Evolutionary conservation across 2,888 invertebrate species (phyloP).

Genomic region (Macrosiphum euphorbiae): DNA sequence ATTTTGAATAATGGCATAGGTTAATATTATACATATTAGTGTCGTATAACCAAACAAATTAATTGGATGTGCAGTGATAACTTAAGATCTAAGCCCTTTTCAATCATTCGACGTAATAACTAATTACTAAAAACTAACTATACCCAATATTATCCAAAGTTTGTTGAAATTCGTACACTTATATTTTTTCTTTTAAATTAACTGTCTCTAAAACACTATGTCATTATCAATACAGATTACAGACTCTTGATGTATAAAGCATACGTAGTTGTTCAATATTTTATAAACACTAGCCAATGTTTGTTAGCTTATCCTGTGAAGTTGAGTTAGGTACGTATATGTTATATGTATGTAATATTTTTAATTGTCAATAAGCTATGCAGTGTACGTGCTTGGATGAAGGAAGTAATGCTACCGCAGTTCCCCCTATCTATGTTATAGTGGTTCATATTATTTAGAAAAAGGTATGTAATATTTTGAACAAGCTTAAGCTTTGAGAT

Average conservation of each 20-base stretch:
- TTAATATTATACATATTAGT: background rate
- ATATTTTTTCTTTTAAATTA: background rate
- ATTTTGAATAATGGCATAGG: background rate
- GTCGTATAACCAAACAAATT: background rate
- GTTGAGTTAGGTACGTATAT: background rate
- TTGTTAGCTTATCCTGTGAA: background rate
- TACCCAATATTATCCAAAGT: background rate
- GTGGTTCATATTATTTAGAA: background rate
- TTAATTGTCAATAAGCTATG: background rate
- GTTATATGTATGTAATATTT: background rate
- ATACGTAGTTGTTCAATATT: background rate
- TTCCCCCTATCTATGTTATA: background rate
- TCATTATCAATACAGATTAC: background rate
- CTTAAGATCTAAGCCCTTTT: background rate
- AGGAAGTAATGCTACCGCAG: background rate
- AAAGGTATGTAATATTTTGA: background rate
- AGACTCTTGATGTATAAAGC: background rate
- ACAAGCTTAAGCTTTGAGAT: background rate
- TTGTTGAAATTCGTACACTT: background rate
- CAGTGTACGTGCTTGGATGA: background rate
- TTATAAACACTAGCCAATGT: background rate
- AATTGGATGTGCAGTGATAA: background rate
- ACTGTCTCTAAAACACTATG: background rate
- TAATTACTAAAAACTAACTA: background rate
- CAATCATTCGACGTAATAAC: background rate